Conservation (phyloP, 1,140 invertebrate genomes). For the Ditylenchus dipsaci region DNA sequence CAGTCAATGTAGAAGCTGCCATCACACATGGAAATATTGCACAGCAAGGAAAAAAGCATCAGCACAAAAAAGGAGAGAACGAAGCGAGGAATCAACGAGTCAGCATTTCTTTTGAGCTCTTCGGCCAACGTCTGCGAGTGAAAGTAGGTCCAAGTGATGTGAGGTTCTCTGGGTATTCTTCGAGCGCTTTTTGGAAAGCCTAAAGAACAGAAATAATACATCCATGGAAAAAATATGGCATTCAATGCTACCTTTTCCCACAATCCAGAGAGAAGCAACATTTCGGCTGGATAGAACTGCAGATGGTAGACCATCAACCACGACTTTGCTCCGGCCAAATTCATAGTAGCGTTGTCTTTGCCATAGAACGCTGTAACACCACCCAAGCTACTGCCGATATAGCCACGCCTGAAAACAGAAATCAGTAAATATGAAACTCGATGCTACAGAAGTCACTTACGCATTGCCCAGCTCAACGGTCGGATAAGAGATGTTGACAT, state of each 20-base stretch:
- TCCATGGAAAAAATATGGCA: not conserved
- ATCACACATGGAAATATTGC: constrained; percentile 49
- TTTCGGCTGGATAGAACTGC: constrained; percentile 50
- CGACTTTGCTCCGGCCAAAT: constrained; percentile 48
- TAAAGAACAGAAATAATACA: constrained; percentile 24
- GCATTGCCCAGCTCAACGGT: constrained; percentile 46
- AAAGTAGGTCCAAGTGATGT: constrained; percentile 48
- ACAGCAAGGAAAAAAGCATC: constrained; percentile 51
- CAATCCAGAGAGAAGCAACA: constrained; percentile 46
- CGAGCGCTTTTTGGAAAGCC: constrained; percentile 46
- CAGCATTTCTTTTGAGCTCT: constrained; percentile 55
- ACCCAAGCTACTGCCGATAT: constrained; percentile 51
- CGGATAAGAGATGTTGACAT: constrained; percentile 56
- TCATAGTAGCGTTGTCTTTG: constrained; percentile 36
- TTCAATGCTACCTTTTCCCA: constrained; percentile 45
- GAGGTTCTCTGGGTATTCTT: constrained; percentile 45
- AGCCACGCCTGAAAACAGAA: constrained; percentile 41
- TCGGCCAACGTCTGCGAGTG: constrained; percentile 49
- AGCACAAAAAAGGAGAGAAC: constrained; percentile 50
- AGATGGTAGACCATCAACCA: constrained; percentile 57
- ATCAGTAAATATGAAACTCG: not conserved
- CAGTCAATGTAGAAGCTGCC: constrained; percentile 51
- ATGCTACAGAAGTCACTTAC: constrained; percentile 23
- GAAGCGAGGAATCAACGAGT: constrained; percentile 51
- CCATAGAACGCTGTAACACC: constrained; percentile 49